Base-by-base conservation (phyloP, 2,113 vertebrate genomes). In the Desmodus rotundus region DNA sequence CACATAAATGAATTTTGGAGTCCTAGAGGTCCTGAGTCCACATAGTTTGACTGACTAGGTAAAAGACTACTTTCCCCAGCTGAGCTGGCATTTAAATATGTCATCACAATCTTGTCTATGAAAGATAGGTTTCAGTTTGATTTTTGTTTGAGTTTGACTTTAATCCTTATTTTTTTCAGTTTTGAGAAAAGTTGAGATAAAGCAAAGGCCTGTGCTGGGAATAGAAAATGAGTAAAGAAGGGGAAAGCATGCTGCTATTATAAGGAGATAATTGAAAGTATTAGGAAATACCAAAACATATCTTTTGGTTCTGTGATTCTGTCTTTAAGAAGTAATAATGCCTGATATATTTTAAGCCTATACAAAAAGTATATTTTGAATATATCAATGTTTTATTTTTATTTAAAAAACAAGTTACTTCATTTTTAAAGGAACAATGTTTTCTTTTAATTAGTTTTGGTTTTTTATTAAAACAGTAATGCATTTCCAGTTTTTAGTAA, bases 321-420 rank as follows among this genome's bases (percentile, higher is more conserved):
- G 17, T 94, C 33, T 82, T 67, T 36, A 94, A 73, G 31, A 89
- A 94, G 41, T 89, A 54, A 5, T 89, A 33, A 63, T 63, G 86
- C 72, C 31, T 58, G 41, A 54, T 80, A 45, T n/a, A 61, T 80
- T 94, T 52, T 38, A 89, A 95, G 56, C 54, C 19, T 16, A 26
- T 5, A 11, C 58, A 92, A 85, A 82, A 65, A 94, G 12, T 61
- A 19, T 92, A 80, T 88, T 85, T 95, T 96, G 45, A 72, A 41
- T 93, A 58, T 95, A 28, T 72, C 19, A 58, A 7, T 85, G 41
- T 84, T 95, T 88, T 58, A 12, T 56, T 91, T 86, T 74, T 38
- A 43, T 91, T 91, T 82, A 2, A 54, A 63, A 54, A 87, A 54
- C 7, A 67, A 83, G 47, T 91, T 68, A 74, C 17, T 78, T 87